Base-by-base conservation (phyloP, 2,888 invertebrate species). In the Andrena praecox region DNA sequence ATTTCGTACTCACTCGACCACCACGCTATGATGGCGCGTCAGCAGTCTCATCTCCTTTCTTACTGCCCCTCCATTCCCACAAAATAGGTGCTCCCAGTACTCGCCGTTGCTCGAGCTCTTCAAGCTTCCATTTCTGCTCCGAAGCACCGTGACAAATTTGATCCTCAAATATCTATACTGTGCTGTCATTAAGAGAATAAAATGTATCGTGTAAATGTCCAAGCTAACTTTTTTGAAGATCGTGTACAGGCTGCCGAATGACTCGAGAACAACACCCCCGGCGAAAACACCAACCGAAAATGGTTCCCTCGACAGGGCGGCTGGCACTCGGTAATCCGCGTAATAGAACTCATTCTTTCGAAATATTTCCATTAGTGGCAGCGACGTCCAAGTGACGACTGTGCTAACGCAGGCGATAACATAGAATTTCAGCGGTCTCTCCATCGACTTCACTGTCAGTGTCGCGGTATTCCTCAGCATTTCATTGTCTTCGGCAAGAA, bases 151-250 rank as follows among this genome's bases (percentile, higher is more conserved):
- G 2, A 75, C 68, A 0, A 90, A 63, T 24, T 85, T 79, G 0
- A 54, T 52, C 8, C 80, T 77, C 6, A 90, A 63, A 56, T 87
- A 91, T 33, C 76, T 82, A 69, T 89, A 91, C 12, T 91, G 85
- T 2, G 87, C 87, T 0, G 89, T 86, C 27, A 89, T 31, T 5
- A 91, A 27, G 0, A 85, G 68, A 16, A 91, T 82, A 12, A 87
- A 60, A 48, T 91, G 79, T 54, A 87, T 87, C 8, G 85, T 78
- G 42, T 91, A 91, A 8, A 90, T 4, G 42, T 91, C 91, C 1
- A 89, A 54, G 8, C 86, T 59, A 10, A 78, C 73, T 59, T 91
- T 90, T 29, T 82, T 87, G 0, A 78, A 6, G 1, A 88, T 80
- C 2, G 75, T 27, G 33, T 73, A 84, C 0, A 56, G 7, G 0